A percentile compares a stretch with the other conserved stretches of the same genome.
Evolutionary conservation across 2,113 vertebrate species (phyloP).

Genomic region (Pteropus alecto): DNA sequence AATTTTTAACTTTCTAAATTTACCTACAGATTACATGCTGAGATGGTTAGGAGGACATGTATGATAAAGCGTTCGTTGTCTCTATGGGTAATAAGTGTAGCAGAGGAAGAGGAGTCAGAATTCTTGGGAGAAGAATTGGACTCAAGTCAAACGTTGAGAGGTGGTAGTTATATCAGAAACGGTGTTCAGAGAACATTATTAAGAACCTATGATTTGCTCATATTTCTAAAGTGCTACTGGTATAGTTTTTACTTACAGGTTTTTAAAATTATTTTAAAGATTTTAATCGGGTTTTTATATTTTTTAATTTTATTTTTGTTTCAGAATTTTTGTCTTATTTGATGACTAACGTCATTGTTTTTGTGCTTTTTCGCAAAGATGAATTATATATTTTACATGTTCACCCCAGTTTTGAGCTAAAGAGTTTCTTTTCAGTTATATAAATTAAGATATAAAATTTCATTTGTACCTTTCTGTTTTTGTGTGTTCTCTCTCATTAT

Average conservation of each 20-base stretch:
- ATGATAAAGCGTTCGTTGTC: neutral
- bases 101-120: neutral
- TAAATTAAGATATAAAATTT: conserved; percentile 25
- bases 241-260: neutral
- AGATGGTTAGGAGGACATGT: neutral
- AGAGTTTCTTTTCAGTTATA: conserved; percentile 27
- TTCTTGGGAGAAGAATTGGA: neutral
- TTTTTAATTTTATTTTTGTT: conserved; percentile 13
- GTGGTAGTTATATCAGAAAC: neutral
- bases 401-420: neutral
- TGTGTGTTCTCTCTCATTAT: conserved; percentile 28
- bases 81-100: neutral
- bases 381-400: neutral
- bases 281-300: conserved; percentile 11
- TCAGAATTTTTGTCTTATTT: neutral
- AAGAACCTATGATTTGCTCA: neutral
- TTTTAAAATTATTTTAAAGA: conserved; percentile 33
- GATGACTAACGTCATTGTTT: neutral
- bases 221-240: neutral
- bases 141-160: neutral
- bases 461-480: conserved; percentile 21
- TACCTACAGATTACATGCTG: neutral
- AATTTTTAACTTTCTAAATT: conserved; percentile 1
- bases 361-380: neutral
- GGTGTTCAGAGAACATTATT: neutral